phyloP scores from a whole-genome alignment of 2,797 vertebrate genomes.

The Spinus pinus region DNA sequence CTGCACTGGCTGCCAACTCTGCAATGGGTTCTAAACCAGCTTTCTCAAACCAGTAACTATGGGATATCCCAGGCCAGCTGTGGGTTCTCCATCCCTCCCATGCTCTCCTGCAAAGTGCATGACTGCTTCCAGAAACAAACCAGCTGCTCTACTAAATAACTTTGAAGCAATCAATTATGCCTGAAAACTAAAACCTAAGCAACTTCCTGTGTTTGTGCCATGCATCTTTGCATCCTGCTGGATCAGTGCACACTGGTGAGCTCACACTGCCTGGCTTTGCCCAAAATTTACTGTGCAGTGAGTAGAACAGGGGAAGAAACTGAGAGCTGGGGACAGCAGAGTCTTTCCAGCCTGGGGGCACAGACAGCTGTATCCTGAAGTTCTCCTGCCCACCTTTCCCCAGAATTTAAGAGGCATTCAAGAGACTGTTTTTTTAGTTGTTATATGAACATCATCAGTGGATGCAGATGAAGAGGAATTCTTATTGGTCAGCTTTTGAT shows the following conservation, averaged over 20 bases:
- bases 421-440: background rate
- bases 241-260: background rate
- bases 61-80: background rate
- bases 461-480: background rate
- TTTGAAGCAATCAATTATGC: background rate
- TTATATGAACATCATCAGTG: background rate
- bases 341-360: background rate
- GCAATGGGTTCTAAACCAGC: background rate
- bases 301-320: background rate
- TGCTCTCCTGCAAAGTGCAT: background rate
- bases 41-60: background rate
- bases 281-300: background rate
- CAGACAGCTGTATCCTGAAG: background rate
- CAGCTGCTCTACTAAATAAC: background rate
- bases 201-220: background rate
- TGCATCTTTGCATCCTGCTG: background rate
- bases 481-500: background rate
- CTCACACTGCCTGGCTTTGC: background rate
- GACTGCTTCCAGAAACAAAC: background rate
- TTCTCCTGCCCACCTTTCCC: background rate
- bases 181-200: background rate
- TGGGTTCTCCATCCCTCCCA: background rate
- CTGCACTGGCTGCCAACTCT: background rate
- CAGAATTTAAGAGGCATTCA: background rate
- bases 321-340: background rate